These are phyloP conservation scores for Acrobasis repandana DNA, from an alignment of 2,888 invertebrate species.

Conservation along the genomic window DNA sequence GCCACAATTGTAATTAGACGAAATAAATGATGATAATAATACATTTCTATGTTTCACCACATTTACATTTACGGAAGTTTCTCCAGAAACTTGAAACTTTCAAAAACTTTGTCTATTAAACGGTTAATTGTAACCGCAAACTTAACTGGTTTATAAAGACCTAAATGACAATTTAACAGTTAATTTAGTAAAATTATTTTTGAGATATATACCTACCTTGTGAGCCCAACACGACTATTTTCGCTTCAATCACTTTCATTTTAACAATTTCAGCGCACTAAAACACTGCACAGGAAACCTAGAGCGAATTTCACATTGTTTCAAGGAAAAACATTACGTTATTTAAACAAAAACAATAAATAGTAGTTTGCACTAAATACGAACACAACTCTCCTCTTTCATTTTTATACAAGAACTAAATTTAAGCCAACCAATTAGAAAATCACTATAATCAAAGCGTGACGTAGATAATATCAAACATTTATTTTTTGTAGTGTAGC, in stretches of 20 bases:
- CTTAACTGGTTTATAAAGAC: background rate
- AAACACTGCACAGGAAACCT: conserved; percentile 31
- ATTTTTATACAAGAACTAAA: conserved; percentile 15
- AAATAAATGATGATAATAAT: too few species aligned
- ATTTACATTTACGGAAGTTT: background rate
- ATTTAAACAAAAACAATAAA: conserved; percentile 15
- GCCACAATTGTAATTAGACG: too few species aligned
- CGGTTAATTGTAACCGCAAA: background rate
- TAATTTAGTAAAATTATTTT: background rate
- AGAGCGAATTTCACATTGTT: conserved; percentile 34
- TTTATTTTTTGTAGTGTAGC: background rate
- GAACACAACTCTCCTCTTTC: background rate
- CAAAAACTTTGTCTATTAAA: background rate
- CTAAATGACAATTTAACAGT: background rate
- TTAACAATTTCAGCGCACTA: conserved; percentile 37
- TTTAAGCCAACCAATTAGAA: background rate
- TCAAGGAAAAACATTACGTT: conserved; percentile 5
- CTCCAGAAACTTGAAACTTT: background rate
- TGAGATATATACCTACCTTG: conserved; percentile 83
- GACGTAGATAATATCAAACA: background rate
- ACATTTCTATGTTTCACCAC: background rate
- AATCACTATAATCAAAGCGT: background rate
- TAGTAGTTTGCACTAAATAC: background rate
- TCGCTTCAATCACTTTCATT: conserved; percentile 91
- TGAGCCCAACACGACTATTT: conserved; percentile 92